Conservation (phyloP, 2,797 vertebrate species). For the Scolopax bukidnonensis region DNA sequence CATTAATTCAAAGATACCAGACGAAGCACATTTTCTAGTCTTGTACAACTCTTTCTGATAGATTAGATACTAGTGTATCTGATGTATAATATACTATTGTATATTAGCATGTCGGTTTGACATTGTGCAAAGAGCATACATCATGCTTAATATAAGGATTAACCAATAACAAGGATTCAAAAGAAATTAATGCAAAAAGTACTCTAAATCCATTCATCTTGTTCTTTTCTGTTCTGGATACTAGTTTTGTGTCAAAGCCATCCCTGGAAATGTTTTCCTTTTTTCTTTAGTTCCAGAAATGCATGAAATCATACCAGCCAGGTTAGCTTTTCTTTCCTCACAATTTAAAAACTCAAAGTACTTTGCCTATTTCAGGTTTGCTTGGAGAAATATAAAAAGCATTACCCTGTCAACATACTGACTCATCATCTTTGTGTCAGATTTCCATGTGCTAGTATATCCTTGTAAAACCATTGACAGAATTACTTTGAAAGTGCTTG, state of each 20-base stretch:
- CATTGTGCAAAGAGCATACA: not conserved
- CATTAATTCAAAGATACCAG: not conserved
- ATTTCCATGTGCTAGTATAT: not conserved
- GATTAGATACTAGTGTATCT: not conserved
- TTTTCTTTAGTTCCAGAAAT: not conserved
- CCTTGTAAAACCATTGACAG: not conserved
- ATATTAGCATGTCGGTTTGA: not conserved
- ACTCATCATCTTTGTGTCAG: not conserved
- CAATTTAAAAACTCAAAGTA: not conserved
- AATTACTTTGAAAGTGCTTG: not conserved
- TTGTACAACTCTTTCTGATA: not conserved
- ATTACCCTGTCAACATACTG: not conserved
- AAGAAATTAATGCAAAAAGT: not conserved
- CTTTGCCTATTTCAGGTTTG: not conserved
- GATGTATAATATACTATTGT: not conserved
- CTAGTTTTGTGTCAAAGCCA: not conserved
- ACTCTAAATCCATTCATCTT: not conserved
- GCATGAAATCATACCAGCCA: not conserved
- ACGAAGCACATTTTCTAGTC: not conserved
- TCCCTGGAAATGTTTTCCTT: not conserved
- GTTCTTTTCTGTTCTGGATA: not conserved
- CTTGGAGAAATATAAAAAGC: not conserved
- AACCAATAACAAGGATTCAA: not conserved
- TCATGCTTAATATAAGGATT: not conserved
- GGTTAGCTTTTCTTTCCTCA: not conserved